Base-by-base conservation (phyloP, 2,888 invertebrate genomes). In the Hylaea fasciaria region DNA sequence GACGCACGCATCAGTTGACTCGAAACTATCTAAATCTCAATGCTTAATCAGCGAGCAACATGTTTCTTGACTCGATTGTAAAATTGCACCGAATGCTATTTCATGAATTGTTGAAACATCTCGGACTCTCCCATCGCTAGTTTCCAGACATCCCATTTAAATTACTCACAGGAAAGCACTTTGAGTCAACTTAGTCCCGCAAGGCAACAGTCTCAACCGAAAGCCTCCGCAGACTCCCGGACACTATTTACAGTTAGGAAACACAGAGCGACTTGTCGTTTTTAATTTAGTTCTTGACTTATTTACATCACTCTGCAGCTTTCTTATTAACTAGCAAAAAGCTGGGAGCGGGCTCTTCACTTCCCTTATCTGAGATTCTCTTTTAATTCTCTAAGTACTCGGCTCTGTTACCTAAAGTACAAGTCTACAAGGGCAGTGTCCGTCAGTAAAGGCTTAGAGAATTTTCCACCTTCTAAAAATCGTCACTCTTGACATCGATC, bases 321-420 rank as follows among this genome's bases (percentile, higher is more conserved):
- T 61, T 56, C 61, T 56, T 61, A 61, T 61, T 61, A 56, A 56
- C 61, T 61, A 61, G 61, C 60, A 55, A 55, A 60, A 60, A 60
- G 47, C 46, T 47, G 46, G 48, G 39, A 52, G 45, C 22, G 37
- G 28, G 39, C 53, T 46, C 49, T 51, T 16, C 44, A 32, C 62
- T 59, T 41, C 46, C 22, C 50, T 66, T 66, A 70, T 51, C 56
- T 61, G 47, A 48, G 60, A 60, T 52, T 51, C 52, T 66, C 67
- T 72, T 80, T 80, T 78, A 80, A 78, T 80, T 70, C 64, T 58
- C 65, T 68, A 67, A 80, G 77, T 80, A 72, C 68, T 74, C 70
- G 67, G 66, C 60, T 47, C 39, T 50, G 51, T 41, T 61, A 7
- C n/a, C 13, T 9, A 17, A 48, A 45, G 12, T 29, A 56, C 44